Evolutionary conservation across 2,113 vertebrate genomes (phyloP), one percentile per base, ranked within the genome.

Genomic region (Polyodon spathula): DNA sequence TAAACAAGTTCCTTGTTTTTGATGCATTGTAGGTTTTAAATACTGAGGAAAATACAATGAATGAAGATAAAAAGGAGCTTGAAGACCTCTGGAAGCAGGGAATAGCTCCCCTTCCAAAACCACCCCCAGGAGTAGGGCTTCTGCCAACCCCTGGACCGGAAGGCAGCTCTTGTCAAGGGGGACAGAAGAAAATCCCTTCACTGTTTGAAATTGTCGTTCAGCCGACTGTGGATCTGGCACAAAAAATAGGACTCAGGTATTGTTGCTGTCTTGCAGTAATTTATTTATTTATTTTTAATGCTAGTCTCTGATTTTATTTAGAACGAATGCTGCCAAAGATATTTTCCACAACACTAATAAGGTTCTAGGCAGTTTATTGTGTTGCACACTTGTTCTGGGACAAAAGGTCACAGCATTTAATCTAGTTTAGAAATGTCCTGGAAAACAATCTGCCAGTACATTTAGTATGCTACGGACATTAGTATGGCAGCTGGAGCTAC

Each of bases 141-240:
- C 80, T 98, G 64, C 96, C 95, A 39, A 99, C 96, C 1, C 95
- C 95, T 56, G 95, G 93, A 57, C 80, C 85, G 40, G 92, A 95
- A 65, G 63, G 53, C 39, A 73, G 81, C 63, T 81, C 86, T 37
- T 81, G 66, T 17, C 67, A 75, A 78, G 72, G 84, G 65, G 61
- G 91, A 27, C 27, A 27, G 17, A 88, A 92, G 82, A 97, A 97
- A 84, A 98, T 98, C 64, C 95, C 95, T 0, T 98, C 95, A 63
- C 84, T 98, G 53, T 98, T 98, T 82, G 95, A 97, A 81, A 98
- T 98, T 41, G 92, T 94, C 37, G 95, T 98, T 73, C 93, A 94
- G 68, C 94, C 95, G 15, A 98, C 95, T 46, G 92, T 92, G 66
- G 92, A 95, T 77, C 79, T 98, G 87, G 94, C 84, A 38, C 94